Percentiles rank a stretch among this genome's conserved stretches.
Conservation (phyloP, 2,888 invertebrate species). For the Anthrax anthrax region DNA sequence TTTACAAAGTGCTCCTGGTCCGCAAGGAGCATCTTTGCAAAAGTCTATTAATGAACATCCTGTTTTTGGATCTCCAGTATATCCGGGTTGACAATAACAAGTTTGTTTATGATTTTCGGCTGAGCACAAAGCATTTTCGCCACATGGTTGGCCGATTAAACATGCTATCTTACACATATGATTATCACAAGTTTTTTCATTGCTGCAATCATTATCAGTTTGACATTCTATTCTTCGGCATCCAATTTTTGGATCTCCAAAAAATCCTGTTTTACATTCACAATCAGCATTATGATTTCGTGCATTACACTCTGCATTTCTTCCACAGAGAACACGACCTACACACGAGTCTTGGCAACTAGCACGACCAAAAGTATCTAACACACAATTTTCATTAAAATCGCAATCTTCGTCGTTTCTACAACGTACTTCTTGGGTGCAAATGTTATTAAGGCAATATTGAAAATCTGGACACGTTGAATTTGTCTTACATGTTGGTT, state of each 20-base stretch:
- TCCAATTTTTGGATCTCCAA: conserved; percentile 65
- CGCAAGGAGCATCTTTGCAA: conserved; percentile 65
- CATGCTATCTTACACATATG: conserved; percentile 79
- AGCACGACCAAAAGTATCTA: conserved; percentile 52
- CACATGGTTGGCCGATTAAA: conserved; percentile 67
- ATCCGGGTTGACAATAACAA: conserved; percentile 79
- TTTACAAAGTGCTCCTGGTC: conserved; percentile 62
- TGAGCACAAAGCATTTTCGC: conserved; percentile 71
- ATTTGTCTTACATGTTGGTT: conserved; percentile 67
- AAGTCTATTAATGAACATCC: conserved; percentile 65
- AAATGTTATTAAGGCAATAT: conserved; percentile 70
- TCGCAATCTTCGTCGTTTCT: conserved; percentile 56
- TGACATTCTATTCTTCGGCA: conserved; percentile 70
- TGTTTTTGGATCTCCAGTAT: conserved; percentile 58
- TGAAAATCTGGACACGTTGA: conserved; percentile 73
- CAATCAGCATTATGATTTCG: conserved; percentile 61
- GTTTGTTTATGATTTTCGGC: conserved; percentile 66
- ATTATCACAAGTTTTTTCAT: conserved; percentile 69
- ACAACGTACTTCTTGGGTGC: conserved; percentile 69
- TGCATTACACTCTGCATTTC: conserved; percentile 67
- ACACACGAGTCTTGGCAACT: conserved; percentile 66
- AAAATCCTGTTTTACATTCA: conserved; percentile 62
- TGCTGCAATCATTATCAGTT: conserved; percentile 54
- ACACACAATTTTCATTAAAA: conserved; percentile 55
- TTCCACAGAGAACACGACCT: conserved; percentile 54